Percentiles rank a stretch among this genome's conserved stretches.
Evolutionary conservation across 2,797 vertebrate species (phyloP).

Genomic region (Chromis chromis): DNA sequence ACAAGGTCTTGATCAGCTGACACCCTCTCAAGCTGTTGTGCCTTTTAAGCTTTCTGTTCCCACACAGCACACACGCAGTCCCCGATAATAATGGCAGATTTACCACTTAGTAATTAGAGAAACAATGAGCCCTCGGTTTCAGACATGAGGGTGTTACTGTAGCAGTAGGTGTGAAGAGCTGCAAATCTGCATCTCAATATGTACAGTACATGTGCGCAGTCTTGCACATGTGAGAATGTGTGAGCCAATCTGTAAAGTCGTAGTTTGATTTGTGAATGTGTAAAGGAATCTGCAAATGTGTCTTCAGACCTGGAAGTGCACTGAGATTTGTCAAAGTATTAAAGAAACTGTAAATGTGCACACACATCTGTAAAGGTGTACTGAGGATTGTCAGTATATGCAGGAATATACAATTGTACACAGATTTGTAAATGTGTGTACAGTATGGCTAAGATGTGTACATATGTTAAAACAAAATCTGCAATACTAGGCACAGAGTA

Average conservation of each 20-base stretch:
- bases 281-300: neutral
- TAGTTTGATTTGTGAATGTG: neutral
- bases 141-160: slow-evolving; percentile 2
- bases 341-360: neutral
- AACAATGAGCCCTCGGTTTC: neutral
- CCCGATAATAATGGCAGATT: neutral
- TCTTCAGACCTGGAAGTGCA: neutral
- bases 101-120: neutral
- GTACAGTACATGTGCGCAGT: neutral
- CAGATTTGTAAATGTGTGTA: too few relatives aligned
- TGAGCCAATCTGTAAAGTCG: neutral
- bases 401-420: too few relatives aligned
- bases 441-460: too few relatives aligned
- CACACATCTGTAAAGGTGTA: neutral
- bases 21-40: neutral
- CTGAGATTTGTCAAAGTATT: neutral
- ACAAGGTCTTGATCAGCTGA: neutral
- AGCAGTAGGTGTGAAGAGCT: slow-evolving; percentile 15
- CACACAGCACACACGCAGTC: neutral
- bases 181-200: neutral
- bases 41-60: slow-evolving; percentile 1
- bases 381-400: too few relatives aligned
- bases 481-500: too few relatives aligned
- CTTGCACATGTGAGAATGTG: neutral
- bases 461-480: neutral